Base-by-base conservation (phyloP, 2,797 vertebrate species). In the Morelia viridis region DNA sequence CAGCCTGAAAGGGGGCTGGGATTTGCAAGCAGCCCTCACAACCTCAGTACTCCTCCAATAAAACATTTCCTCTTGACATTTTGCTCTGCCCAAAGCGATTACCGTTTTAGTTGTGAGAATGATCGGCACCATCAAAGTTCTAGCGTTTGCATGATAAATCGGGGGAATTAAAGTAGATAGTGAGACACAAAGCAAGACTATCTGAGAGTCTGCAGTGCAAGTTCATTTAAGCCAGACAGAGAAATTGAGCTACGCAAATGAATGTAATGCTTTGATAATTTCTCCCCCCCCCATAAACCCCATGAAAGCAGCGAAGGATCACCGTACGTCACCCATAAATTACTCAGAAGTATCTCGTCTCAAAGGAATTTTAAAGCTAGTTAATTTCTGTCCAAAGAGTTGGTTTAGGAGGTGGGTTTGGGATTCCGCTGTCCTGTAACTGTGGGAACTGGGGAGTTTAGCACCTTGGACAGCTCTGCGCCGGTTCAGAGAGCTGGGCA, bases 331-430 rank as follows among this genome's bases (percentile, higher is more conserved):
- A 96, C 94, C 96, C 98, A 97, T 98, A 96, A 98, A 97, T 97
- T 98, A 98, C 97, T 99, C 98, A 50, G 98, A 98, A 95, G 98
- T 97, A 97, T 99, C 99, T 97, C 99, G 99, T 96, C 99, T 98
- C 93, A 99, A 97, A 97, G 99, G 99, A 98, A 99, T 99, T 97
- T 99, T 99, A 98, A 99, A 99, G 98, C 99, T 99, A 94, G 99
- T 99, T 96, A 99, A 98, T 98, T 99, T 99, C 95, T 99, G 99
- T 94, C 99, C 99, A 93, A 99, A 99, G 95, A 99, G 98, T 96
- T 99, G 99, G 97, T 98, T 99, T 95, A 99, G 98, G 95, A 99
- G 98, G 98, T 99, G 97, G 96, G 98, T 99, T 97, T 99, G 99
- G 92, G 99, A 99, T 96, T 99, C 99, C 1, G 98, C 99, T 0